Evolutionary conservation across 2,113 vertebrate species (phyloP).

Genomic region (Sphyrna mokarran): DNA sequence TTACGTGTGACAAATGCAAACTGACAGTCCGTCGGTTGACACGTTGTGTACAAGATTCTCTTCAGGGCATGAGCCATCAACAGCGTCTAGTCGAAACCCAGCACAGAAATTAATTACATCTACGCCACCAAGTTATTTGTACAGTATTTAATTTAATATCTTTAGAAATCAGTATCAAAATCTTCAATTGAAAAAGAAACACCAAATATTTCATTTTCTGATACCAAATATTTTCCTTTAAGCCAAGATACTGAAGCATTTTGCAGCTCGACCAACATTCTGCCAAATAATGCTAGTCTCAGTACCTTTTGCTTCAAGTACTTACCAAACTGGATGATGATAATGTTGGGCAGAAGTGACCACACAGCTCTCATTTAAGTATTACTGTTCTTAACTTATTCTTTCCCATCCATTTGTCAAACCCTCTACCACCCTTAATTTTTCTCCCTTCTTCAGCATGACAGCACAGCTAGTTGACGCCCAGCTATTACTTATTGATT

Average conservation of each 20-base stretch:
- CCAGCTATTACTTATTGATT: not conserved
- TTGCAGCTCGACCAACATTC: not conserved
- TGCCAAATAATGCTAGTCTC: not conserved
- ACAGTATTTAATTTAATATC: not conserved
- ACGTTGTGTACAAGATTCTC: conserved; percentile 76
- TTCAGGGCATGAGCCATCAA: conserved; percentile 87
- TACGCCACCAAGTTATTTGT: not conserved
- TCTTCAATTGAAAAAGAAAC: not conserved
- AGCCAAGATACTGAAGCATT: not conserved
- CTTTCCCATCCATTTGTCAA: not conserved
- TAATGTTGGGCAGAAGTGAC: not conserved
- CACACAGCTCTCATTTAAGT: not conserved
- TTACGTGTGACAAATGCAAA: conserved; percentile 89
- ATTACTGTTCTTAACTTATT: not conserved
- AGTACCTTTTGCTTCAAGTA: not conserved
- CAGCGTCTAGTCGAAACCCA: conserved; percentile 59
- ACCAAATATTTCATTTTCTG: not conserved
- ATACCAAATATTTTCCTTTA: not conserved
- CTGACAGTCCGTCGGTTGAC: conserved; percentile 60
- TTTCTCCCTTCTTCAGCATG: not conserved
- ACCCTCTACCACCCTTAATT: not conserved
- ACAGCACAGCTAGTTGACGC: not conserved
- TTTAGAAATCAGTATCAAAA: not conserved
- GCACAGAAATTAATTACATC: not conserved
- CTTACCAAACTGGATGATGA: not conserved